Percentiles rank a stretch among this genome's conserved stretches.
phyloP scores from a whole-genome alignment of 1,140 invertebrate species.

The Chionoecetes opilio region DNA sequence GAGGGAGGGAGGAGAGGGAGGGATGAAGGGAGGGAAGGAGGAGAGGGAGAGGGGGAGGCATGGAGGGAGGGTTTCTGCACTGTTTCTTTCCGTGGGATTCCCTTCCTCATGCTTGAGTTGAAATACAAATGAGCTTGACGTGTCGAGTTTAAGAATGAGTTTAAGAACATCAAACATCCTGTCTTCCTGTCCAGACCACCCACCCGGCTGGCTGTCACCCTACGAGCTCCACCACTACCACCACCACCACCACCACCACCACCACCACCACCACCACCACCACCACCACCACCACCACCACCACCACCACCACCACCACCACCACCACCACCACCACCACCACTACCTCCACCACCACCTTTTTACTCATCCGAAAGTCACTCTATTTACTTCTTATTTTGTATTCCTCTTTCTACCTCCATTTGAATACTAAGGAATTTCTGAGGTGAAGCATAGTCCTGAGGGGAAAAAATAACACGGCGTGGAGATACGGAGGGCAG shows the following conservation, averaged over 20 bases:
- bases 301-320: no score
- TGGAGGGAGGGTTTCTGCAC: neutral
- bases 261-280: no score
- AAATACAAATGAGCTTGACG: conserved; percentile 20
- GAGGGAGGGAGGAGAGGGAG: neutral
- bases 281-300: no score
- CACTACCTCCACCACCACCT: no score
- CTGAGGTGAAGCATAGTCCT: no score
- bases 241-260: neutral
- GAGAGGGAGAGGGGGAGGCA: neutral
- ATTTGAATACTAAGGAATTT: no score
- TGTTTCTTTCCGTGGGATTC: neutral
- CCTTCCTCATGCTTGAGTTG: conserved; percentile 15
- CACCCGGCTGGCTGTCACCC: neutral
- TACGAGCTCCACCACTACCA: neutral
- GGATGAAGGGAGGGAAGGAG: neutral
- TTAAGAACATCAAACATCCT: conserved; percentile 10
- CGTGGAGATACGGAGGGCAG: no score
- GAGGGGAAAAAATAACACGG: no score
- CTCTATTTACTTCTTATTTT: no score
- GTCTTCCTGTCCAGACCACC: neutral
- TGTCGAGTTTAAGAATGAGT: conserved; percentile 19
- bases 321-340: no score
- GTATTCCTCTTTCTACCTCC: no score
- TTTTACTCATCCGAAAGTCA: no score